Conservation (phyloP, 2,797 vertebrate genomes). For the Argya squamiceps region DNA sequence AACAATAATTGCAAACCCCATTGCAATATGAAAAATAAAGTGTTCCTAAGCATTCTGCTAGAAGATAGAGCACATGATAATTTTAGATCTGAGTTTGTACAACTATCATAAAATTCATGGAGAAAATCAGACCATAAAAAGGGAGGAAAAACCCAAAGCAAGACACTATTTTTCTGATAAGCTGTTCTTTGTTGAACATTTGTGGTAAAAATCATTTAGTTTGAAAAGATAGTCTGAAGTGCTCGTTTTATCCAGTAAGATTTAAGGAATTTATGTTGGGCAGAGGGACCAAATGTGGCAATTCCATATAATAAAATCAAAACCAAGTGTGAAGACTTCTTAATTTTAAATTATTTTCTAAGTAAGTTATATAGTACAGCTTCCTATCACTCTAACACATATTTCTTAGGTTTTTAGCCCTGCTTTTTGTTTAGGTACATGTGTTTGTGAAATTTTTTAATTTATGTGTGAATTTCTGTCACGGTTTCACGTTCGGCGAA, state of each 20-base stretch:
- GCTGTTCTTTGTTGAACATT: neutral
- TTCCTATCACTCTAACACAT: neutral
- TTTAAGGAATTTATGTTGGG: neutral
- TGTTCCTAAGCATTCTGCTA: neutral
- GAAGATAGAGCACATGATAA: neutral
- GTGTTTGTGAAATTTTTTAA: neutral
- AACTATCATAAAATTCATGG: neutral
- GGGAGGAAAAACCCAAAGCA: accelerated
- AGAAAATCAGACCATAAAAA: neutral
- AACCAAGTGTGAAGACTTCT: neutral
- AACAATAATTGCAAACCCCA: neutral
- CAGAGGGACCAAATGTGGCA: neutral
- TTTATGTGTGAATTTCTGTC: neutral
- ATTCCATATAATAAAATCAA: neutral
- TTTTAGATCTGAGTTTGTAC: neutral
- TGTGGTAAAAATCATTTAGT: neutral
- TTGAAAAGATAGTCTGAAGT: neutral
- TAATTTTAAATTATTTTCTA: neutral
- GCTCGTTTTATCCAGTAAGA: neutral
- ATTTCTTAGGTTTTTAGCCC: neutral
- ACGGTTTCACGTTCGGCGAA: no score
- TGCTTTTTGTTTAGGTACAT: neutral
- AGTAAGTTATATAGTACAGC: neutral
- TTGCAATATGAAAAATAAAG: neutral
- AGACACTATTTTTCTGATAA: neutral